These are phyloP conservation scores for Scomber japonicus DNA, from an alignment of 2,113 vertebrate genomes.

Conservation along the genomic window DNA sequence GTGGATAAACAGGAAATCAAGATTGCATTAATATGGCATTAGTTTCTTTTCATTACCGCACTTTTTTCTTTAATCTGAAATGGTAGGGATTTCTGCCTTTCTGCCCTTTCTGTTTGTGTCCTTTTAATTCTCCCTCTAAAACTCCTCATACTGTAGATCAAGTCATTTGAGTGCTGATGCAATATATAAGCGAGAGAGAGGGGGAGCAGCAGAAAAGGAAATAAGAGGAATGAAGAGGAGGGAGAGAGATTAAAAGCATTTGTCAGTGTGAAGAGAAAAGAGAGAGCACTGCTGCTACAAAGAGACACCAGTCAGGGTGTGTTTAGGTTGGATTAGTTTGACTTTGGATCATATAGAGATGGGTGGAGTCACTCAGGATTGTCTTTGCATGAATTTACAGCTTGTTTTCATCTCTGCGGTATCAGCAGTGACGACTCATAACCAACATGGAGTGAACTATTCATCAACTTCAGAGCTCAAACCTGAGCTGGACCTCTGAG, in stretches of 20 bases:
- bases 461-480: background rate
- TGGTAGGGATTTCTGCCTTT: slow-evolving; percentile 55
- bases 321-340: background rate
- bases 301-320: slow-evolving; percentile 12
- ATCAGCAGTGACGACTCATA: background rate
- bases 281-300: slow-evolving; percentile 7
- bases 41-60: slow-evolving; percentile 22
- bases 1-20: no score
- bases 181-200: slow-evolving; percentile 34
- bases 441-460: slow-evolving; percentile 25
- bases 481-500: slow-evolving; percentile 20
- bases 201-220: background rate
- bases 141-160: slow-evolving; percentile 56
- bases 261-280: background rate
- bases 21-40: no score
- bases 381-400: slow-evolving; percentile 30
- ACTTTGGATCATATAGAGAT: background rate
- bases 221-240: slow-evolving; percentile 9
- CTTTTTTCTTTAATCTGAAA: slow-evolving; percentile 78
- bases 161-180: slow-evolving; percentile 58
- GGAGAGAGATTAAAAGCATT: slow-evolving; percentile 47
- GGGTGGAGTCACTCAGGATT: slow-evolving; percentile 19
- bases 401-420: background rate
- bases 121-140: slow-evolving; percentile 73
- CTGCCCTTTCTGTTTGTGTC: slow-evolving; percentile 45